A percentile compares a stretch with the other conserved stretches of the same genome.
phyloP scores from a whole-genome alignment of 2,113 vertebrate genomes.

The Tachuris rubrigastra region DNA sequence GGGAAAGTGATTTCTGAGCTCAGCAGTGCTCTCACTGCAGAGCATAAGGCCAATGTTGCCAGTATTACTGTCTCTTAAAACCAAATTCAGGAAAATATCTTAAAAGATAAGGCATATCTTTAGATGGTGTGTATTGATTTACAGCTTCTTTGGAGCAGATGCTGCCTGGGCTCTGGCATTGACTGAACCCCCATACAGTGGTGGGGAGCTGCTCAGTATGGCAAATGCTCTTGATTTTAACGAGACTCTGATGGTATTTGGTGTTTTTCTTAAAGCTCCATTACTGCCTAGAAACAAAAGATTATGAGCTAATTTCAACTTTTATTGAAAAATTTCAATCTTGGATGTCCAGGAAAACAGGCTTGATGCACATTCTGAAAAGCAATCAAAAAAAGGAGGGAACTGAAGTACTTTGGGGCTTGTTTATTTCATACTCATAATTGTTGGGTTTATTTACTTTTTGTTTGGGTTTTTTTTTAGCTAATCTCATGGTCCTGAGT shows the following conservation, averaged over 20 bases:
- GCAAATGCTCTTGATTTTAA: not conserved
- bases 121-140: not conserved
- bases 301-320: not conserved
- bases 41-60: fast-evolving
- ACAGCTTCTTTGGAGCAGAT: not conserved
- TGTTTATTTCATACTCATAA: not conserved
- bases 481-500: not conserved
- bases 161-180: not conserved
- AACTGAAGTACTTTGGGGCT: not conserved
- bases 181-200: not conserved
- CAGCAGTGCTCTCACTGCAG: not conserved
- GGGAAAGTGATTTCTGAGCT: not conserved
- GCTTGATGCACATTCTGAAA: not conserved
- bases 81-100: not conserved
- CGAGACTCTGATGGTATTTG: not conserved
- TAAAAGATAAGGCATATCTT: not conserved
- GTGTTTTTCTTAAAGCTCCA: not conserved
- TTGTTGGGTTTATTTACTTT: not conserved
- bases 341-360: not conserved
- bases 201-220: not conserved
- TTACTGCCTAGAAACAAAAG: not conserved
- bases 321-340: not conserved
- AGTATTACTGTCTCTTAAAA: not conserved
- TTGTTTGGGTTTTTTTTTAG: not conserved
- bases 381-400: not conserved